Base-by-base conservation (phyloP, 2,888 invertebrate species). In the Nomada ferruginata region DNA sequence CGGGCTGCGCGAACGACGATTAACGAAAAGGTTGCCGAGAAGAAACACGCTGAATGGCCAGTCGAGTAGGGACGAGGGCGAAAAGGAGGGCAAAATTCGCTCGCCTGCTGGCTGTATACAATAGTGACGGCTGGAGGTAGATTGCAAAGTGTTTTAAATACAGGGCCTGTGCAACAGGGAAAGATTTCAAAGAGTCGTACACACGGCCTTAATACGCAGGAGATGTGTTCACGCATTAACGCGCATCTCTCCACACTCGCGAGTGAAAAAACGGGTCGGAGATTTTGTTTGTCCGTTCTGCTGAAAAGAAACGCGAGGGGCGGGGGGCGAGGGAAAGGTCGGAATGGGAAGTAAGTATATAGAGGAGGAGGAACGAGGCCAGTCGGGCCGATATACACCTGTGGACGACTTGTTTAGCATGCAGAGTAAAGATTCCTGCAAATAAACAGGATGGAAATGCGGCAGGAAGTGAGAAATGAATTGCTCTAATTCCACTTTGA, bases 361-460 rank as follows among this genome's bases (percentile, higher is more conserved):
- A 20, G 13, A n/a, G 18, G 18, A n/a, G 18, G 29, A 23, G 55
- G 36, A 79, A 75, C 68, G 69, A 68, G 78, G 68, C 60, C 64
- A 72, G 78, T 44, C 44, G 53, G 53, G n/a, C 65, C 65, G 74
- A 69, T 74, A 60, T 63, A 44, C 42, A 60, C 76, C 50, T 55
- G 63, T 50, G 42, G 60, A 73, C 65, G 57, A 71, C 65, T 36
- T 66, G 82, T 84, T 84, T 81, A 79, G 80, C 69, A 70, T 59
- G 74, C 70, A 63, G 70, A 71, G 76, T 77, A 81, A 87, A 85
- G 76, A 85, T 85, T 83, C 81, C 77, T 23, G 26, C 9, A 66
- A 73, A 81, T 70, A 80, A 82, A 68, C 76, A 65, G 76, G 63
- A 52, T 73, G 76, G 80, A 73, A 84, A 76, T 57, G 55, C 44